Evolutionary conservation across 2,113 vertebrate genomes (phyloP).

Genomic region (Nesogale talazaci): DNA sequence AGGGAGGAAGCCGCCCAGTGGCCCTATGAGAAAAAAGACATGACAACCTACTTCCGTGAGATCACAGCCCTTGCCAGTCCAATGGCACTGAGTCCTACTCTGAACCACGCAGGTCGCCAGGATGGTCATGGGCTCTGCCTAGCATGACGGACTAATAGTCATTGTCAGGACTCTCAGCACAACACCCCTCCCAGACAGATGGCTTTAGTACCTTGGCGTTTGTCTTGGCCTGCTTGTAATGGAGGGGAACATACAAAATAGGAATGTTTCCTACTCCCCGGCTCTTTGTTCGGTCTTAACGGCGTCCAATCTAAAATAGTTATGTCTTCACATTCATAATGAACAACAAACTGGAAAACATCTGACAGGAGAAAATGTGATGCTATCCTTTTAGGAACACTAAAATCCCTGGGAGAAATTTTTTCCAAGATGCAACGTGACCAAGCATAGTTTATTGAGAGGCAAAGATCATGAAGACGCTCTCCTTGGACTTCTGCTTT

Average conservation of each 20-base stretch:
- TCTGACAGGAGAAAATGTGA: not conserved
- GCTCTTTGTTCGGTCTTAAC: not conserved
- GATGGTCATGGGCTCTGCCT: not conserved
- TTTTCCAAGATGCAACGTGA: not conserved
- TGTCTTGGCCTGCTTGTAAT: not conserved
- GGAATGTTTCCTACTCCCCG: not conserved
- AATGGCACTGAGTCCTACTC: not conserved
- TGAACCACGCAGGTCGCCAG: not conserved
- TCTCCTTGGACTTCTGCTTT: not conserved
- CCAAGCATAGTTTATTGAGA: not conserved
- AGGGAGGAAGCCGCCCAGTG: not conserved
- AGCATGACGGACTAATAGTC: not conserved
- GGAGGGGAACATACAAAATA: not conserved
- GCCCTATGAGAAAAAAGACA: not conserved
- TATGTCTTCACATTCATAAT: not conserved
- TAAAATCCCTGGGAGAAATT: not conserved
- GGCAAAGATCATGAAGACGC: not conserved
- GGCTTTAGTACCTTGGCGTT: not conserved
- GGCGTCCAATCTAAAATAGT: conserved; percentile 41
- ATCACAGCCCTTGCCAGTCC: not conserved
- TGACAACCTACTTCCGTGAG: not conserved
- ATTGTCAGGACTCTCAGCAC: not conserved
- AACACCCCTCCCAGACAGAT: not conserved
- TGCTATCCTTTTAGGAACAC: conserved; percentile 33
- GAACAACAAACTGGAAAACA: not conserved